phyloP scores from a whole-genome alignment of 2,113 vertebrate species.

The Gobio gobio region DNA sequence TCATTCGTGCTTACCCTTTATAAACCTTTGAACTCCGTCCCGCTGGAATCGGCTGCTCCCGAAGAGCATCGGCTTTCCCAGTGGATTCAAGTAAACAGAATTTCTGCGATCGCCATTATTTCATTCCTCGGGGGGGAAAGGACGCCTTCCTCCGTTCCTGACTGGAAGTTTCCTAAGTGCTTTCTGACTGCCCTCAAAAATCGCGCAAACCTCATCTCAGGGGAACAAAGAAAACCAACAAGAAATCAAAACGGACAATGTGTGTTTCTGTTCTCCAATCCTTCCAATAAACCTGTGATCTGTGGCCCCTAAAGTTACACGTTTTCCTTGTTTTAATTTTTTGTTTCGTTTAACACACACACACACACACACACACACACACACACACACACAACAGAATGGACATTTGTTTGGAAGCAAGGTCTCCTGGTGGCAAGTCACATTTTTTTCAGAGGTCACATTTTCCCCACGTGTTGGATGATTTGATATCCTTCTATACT shows the following conservation, averaged over 20 bases:
- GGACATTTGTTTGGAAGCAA: slow-evolving; percentile 88
- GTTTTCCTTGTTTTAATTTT: slow-evolving; percentile 50
- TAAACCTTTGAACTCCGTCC: slow-evolving; percentile 60
- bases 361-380: slow-evolving; percentile 61
- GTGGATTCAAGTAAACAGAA: slow-evolving; percentile 69
- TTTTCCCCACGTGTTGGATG: slow-evolving; percentile 62
- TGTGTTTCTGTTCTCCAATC: slow-evolving; percentile 64
- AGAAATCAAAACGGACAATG: slow-evolving; percentile 56
- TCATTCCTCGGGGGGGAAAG: slow-evolving; percentile 31
- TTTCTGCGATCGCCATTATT: slow-evolving; percentile 48
- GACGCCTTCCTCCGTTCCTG: slow-evolving; percentile 41
- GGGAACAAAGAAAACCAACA: slow-evolving; percentile 67
- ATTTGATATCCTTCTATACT: slow-evolving; percentile 57
- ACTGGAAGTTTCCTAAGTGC: slow-evolving; percentile 29
- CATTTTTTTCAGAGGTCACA: slow-evolving; percentile 76
- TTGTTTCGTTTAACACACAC: slow-evolving; percentile 41
- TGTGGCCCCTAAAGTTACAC: slow-evolving; percentile 69
- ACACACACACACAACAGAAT: slow-evolving; percentile 81
- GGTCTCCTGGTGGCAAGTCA: slow-evolving; percentile 87
- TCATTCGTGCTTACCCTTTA: slow-evolving; percentile 63
- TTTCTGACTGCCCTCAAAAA: slow-evolving; percentile 20
- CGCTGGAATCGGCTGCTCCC: slow-evolving; percentile 67
- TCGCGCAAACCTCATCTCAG: slow-evolving; percentile 48
- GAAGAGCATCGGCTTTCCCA: slow-evolving; percentile 59
- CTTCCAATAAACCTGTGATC: slow-evolving; percentile 74